Evolutionary conservation across 1,140 invertebrate genomes (phyloP).

Genomic region (Maconellicoccus hirsutus): DNA sequence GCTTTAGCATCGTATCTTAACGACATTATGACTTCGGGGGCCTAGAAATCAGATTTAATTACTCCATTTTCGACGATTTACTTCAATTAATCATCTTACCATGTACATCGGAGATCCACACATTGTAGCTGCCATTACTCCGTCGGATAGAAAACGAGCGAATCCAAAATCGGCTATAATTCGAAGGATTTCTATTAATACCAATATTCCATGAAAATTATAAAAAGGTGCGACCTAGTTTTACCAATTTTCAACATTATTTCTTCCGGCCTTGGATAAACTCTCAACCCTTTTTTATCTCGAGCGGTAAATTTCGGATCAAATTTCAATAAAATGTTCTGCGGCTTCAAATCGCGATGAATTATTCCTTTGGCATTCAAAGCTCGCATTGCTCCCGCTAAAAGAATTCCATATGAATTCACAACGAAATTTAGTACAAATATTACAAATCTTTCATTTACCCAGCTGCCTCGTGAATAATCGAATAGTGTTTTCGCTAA

Average conservation of each 20-base stretch:
- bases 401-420: conserved; percentile 25
- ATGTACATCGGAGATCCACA: conserved; percentile 99
- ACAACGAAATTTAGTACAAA: not conserved
- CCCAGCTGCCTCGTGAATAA: conserved; percentile 89
- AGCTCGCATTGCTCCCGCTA: conserved; percentile 92
- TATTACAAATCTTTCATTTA: conserved; percentile 35
- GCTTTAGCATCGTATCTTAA: conserved; percentile 97
- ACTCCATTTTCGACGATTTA: not conserved
- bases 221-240: not conserved
- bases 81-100: conserved; percentile 48
- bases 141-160: conserved; percentile 94
- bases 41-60: conserved; percentile 41
- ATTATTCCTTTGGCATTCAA: conserved; percentile 93
- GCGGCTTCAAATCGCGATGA: conserved; percentile 96
- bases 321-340: conserved; percentile 89
- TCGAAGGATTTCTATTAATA: too few relatives aligned
- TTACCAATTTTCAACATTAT: conserved; percentile 90
- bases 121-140: conserved; percentile 97
- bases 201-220: not conserved
- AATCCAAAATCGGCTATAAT: conserved; percentile 98
- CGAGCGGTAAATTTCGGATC: conserved; percentile 47
- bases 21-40: conserved; percentile 99
- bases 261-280: conserved; percentile 73
- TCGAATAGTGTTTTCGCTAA: conserved; percentile 94
- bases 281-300: not conserved